Evolutionary conservation across 1,140 invertebrate genomes (phyloP).

Genomic region (Zaprionus capensis): DNA sequence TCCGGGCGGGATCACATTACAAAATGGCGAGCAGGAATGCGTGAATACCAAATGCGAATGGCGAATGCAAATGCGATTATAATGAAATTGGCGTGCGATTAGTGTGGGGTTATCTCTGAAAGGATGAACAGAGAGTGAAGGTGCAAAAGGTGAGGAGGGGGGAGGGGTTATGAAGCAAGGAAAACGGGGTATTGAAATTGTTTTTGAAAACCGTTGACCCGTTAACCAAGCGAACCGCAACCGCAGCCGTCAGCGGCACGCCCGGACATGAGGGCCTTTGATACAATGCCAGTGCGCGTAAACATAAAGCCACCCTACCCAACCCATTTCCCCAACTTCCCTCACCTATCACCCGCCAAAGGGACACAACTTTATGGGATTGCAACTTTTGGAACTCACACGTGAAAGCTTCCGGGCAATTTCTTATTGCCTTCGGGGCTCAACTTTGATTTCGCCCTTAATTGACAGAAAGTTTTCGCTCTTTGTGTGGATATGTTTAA

Average conservation of each 20-base stretch:
- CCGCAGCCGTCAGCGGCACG: background rate
- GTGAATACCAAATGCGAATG: slow-evolving; percentile 4
- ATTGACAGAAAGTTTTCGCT: slow-evolving; percentile 6
- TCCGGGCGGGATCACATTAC: slow-evolving; percentile 16
- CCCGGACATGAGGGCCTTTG: background rate
- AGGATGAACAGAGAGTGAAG: background rate
- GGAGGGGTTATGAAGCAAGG: no score
- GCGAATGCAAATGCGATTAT: slow-evolving; percentile 10
- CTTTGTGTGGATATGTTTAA: slow-evolving; percentile 37
- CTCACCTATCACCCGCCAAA: background rate
- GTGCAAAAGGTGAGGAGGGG: background rate
- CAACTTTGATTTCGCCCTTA: slow-evolving; percentile 23
- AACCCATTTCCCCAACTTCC: no score
- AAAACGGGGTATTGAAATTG: background rate
- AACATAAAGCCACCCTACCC: no score
- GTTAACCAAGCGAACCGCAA: background rate
- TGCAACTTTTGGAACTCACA: slow-evolving; percentile 18
- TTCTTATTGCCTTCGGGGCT: background rate
- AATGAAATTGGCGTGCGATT: slow-evolving; percentile 8
- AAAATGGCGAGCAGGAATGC: slow-evolving; percentile 19
- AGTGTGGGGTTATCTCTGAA: background rate
- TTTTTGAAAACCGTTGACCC: slow-evolving; percentile 12
- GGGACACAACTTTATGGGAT: background rate
- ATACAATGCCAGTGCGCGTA: background rate
- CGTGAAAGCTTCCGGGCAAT: slow-evolving; percentile 1